Evolutionary conservation across 2,888 invertebrate species (phyloP), one percentile per base, ranked within the genome.

Genomic region (Caenorhabditis doughertyi): DNA sequence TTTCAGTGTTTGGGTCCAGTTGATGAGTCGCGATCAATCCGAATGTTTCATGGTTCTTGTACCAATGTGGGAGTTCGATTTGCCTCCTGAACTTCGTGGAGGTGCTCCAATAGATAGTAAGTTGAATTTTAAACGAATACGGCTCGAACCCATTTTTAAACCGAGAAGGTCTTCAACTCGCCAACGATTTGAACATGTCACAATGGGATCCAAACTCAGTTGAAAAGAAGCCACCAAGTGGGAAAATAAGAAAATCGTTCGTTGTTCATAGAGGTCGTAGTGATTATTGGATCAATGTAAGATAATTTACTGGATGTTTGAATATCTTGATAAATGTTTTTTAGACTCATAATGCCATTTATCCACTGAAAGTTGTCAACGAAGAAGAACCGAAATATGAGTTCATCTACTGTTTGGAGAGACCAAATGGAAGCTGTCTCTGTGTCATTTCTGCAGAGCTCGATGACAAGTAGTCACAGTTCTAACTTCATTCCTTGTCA

Each of bases 11-110:
- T 90, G 84, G 83, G 83, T 85, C 2, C 81, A 84, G 47, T 18
- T 85, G 44, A 83, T 90, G 86, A 80, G 85, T 47, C 83, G 90
- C 27, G 55, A 70, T 9, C 91, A 91, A 67, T 71, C 73, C 11
- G 76, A 81, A 29, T 67, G 72, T 42, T 73, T 83, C 3, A 42
- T 91, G 2, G 49, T 89, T 0, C 44, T 89, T 2, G 70, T 90
- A 23, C 87, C 88, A 0, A 64, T 65, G 13, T 27, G 56, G 0
- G 85, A 84, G 35, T 88, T 84, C 51, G 70, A 67, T 4, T 25
- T 81, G 5, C 81, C 81, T n/a, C 16, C n/a, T n/a, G 76, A 44
- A 21, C 29, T 68, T 13, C 35, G 76, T 7, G 39, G 25, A 21
- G 21, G 25, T n/a, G 13, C 60, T 1, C 58, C 58, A 23, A 32